Evolutionary conservation across 2,113 vertebrate genomes (phyloP).

Genomic region (Podocnemis expansa): DNA sequence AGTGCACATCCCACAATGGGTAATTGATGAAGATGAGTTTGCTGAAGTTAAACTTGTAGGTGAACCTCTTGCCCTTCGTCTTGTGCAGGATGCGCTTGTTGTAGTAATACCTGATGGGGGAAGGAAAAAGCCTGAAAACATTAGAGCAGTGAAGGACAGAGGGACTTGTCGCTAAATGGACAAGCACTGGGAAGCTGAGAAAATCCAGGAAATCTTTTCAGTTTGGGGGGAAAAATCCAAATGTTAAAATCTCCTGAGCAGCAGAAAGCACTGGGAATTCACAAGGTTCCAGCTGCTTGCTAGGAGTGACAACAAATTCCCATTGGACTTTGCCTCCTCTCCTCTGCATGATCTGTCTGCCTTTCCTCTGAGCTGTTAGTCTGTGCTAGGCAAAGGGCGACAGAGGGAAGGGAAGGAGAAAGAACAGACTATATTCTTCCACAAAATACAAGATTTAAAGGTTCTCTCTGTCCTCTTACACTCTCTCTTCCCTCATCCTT

Average conservation of each 20-base stretch:
- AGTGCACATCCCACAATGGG: conserved; percentile 60
- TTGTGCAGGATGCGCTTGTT: conserved; percentile 89
- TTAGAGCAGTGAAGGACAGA: neutral
- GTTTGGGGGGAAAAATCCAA: neutral
- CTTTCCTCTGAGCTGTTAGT: neutral
- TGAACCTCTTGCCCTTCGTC: conserved; percentile 90
- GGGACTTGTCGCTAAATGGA: neutral
- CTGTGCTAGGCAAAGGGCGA: neutral
- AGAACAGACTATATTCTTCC: neutral
- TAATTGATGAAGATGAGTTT: conserved; percentile 83
- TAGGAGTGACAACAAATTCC: neutral
- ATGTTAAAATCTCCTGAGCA: neutral
- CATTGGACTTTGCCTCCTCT: neutral
- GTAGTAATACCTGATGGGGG: conserved; percentile 83
- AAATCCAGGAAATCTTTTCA: neutral
- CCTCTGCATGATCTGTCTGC: neutral
- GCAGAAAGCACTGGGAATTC: neutral
- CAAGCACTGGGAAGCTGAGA: neutral
- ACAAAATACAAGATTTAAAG: neutral
- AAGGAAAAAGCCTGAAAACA: neutral
- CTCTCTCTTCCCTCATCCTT: neutral
- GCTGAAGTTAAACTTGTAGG: conserved; percentile 92
- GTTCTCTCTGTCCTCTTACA: neutral
- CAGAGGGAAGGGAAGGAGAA: neutral
- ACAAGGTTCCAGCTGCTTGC: no score